Evolutionary conservation across 2,113 vertebrate species (phyloP).

Genomic region (Rhinoptilus africanus): DNA sequence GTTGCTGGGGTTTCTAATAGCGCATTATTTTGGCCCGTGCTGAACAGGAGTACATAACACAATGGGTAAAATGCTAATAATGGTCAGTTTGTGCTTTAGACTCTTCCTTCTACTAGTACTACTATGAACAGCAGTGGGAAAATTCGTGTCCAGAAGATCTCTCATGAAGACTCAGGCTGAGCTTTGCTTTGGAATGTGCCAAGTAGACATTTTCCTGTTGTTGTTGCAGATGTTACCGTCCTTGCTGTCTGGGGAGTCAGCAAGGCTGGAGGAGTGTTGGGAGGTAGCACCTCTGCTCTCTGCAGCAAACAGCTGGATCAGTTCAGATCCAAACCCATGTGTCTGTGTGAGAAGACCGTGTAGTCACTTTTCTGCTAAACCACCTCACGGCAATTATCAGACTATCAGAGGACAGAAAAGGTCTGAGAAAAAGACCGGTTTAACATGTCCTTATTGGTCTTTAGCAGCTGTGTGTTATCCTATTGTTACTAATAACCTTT

Average conservation of each 20-base stretch:
- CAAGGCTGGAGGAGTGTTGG: background rate
- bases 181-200: background rate
- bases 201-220: background rate
- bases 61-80: background rate
- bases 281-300: background rate
- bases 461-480: constrained; percentile 38
- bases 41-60: background rate
- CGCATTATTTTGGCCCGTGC: background rate
- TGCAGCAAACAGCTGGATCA: constrained; percentile 27
- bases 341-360: background rate
- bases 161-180: background rate
- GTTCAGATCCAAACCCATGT: background rate
- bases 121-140: background rate
- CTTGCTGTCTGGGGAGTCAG: background rate
- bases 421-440: constrained; percentile 22
- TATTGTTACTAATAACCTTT: constrained; percentile 40
- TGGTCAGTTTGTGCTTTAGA: background rate
- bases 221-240: background rate
- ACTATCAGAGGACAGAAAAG: background rate
- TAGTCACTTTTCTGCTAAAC: background rate
- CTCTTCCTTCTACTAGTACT: background rate
- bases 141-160: background rate
- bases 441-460: background rate
- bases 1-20: background rate
- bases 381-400: background rate